Evolutionary conservation across 2,113 vertebrate genomes (phyloP).

Genomic region (Caretta caretta): DNA sequence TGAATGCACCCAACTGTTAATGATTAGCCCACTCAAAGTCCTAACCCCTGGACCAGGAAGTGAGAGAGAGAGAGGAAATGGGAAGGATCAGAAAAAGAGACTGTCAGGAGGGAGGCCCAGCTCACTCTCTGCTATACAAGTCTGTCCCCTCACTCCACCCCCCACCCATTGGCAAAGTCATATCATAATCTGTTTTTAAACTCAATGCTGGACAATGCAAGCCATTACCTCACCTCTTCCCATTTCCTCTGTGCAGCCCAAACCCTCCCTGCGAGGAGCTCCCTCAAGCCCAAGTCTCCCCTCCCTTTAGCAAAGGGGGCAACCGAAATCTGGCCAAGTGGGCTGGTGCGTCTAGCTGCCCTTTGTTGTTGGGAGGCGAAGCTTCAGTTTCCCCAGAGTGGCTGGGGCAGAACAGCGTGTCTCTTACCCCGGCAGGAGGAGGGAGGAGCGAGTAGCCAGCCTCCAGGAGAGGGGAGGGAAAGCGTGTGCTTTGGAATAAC

Average conservation of each 20-base stretch:
- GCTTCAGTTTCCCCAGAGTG: rapidly evolving
- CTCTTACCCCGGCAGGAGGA: neutral
- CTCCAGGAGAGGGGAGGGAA: neutral
- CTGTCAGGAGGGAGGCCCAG: no score
- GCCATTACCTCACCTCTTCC: neutral
- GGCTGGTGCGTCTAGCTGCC: neutral
- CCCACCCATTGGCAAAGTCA: neutral
- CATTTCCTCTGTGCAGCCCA: rapidly evolving
- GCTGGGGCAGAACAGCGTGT: neutral
- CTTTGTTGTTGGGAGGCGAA: neutral
- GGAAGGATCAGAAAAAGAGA: no score
- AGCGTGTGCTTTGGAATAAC: conserved; percentile 45
- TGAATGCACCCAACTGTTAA: neutral
- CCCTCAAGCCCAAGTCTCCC: neutral
- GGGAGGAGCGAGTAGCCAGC: neutral
- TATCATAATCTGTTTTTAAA: neutral
- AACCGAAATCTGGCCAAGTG: neutral
- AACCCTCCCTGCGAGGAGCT: neutral
- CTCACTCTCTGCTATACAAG: rapidly evolving
- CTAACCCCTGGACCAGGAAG: neutral
- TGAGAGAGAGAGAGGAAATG: neutral
- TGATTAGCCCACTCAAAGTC: neutral
- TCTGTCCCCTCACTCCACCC: neutral
- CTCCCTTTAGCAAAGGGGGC: neutral
- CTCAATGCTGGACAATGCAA: neutral